phyloP scores from a whole-genome alignment of 2,113 vertebrate species.

The Poeciliopsis prolifica region DNA sequence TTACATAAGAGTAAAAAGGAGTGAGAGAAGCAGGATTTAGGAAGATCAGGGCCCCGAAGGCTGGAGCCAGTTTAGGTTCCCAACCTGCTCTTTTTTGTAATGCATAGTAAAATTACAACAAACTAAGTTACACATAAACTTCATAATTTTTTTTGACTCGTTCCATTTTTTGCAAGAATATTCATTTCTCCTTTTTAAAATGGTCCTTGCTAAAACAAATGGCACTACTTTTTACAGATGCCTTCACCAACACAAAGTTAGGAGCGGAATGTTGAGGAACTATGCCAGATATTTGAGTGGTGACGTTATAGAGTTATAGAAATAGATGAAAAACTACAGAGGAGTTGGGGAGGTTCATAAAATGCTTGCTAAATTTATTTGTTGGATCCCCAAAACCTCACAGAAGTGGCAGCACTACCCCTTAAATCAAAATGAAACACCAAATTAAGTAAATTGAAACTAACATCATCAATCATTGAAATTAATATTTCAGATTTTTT shows the following conservation, averaged over 20 bases:
- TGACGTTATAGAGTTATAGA: background rate
- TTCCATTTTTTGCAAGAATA: background rate
- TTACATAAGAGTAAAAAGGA: background rate
- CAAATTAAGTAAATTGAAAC: background rate
- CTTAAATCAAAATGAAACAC: background rate
- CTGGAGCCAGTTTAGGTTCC: no score
- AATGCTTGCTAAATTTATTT: background rate
- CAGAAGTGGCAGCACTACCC: background rate
- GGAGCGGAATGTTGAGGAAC: background rate
- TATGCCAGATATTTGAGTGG: background rate
- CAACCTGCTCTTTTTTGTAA: background rate
- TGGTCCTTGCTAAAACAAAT: background rate
- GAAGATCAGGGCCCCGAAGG: no score
- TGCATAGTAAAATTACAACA: background rate
- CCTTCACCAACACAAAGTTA: background rate
- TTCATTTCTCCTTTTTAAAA: background rate
- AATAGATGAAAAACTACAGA: no score
- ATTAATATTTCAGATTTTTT: background rate
- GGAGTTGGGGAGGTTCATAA: background rate
- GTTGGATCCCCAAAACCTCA: background rate
- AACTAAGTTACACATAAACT: background rate
- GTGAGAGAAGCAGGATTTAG: background rate
- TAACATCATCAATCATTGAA: background rate
- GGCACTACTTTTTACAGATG: background rate
- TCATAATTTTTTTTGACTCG: background rate